Base-by-base conservation (phyloP, 2,888 invertebrate genomes). In the Agrypnus murinus region DNA sequence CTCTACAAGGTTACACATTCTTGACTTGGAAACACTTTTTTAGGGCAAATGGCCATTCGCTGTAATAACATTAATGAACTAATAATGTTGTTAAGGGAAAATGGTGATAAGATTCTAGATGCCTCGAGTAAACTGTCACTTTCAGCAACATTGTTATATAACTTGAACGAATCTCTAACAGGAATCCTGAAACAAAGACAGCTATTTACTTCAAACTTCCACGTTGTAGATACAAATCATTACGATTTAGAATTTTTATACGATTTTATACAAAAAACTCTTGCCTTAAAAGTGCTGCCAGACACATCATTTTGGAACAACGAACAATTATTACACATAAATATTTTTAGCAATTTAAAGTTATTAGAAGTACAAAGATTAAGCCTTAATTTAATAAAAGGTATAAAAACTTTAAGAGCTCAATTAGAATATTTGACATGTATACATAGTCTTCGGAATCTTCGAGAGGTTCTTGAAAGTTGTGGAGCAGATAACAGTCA, bases 231-330 rank as follows among this genome's bases (percentile, higher is more conserved):
- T 46, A 82, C 85, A 0, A 85, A 84, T 53, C 88, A 87, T 75
- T 81, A 86, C 45, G 89, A 91, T 75, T 79, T 90, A 25, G 90
- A 90, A 77, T 87, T 91, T 75, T 81, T 92, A 12, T 88, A 90
- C 77, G 91, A 91, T 80, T 90, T 91, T 78, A 87, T 91, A 15
- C 90, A 90, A 77, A 90, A 90, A 79, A 90, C 90, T 3, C 77
- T 88, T 6, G 84, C 88, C 45, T 82, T 92, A 12, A 90, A 90
- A 83, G 81, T 91, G 7, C 86, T 86, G 1, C 78, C 81, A 31
- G 82, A 82, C 60, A 58, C 57, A 17, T 55, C 67, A 17, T 71
- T 71, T 67, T 71, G 71, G 71, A 71, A 82, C 17, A 84, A 86
- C 65, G 79, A 82, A 40, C 59, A 71, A 53, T 36, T 71, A 34